phyloP scores from a whole-genome alignment of 2,888 invertebrate species.

The Poecilobothrus nobilitatus region DNA sequence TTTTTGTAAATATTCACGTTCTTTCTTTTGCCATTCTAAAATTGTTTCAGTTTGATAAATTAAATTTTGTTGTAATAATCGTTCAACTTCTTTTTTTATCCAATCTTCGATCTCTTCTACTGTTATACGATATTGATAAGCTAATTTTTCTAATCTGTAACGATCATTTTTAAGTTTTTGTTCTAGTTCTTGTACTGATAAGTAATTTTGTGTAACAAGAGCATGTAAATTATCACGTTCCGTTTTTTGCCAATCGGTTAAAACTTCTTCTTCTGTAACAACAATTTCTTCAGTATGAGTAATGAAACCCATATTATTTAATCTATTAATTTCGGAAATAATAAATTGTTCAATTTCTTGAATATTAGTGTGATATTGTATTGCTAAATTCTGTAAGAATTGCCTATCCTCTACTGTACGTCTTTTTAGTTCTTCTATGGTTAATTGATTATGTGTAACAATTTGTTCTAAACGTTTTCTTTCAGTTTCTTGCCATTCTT shows the following conservation, averaged over 20 bases:
- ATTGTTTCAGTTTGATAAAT: slow-evolving; percentile 36
- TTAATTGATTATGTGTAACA: slow-evolving; percentile 32
- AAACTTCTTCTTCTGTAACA: slow-evolving; percentile 30
- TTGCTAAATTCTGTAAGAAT: slow-evolving; percentile 35
- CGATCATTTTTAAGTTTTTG: slow-evolving; percentile 37
- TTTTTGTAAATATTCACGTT: slow-evolving; percentile 37
- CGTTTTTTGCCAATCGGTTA: slow-evolving; percentile 37
- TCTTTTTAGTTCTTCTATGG: slow-evolving; percentile 35
- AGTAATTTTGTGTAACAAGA: slow-evolving; percentile 37
- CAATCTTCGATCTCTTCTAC: slow-evolving; percentile 39
- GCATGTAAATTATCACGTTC: slow-evolving; percentile 37
- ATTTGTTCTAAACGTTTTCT: slow-evolving; percentile 33
- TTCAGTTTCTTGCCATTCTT: slow-evolving; percentile 39
- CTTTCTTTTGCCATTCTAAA: slow-evolving; percentile 38
- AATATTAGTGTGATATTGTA: slow-evolving; percentile 37
- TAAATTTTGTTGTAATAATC: slow-evolving; percentile 36
- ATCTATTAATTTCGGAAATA: slow-evolving; percentile 34
- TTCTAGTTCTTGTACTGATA: slow-evolving; percentile 38
- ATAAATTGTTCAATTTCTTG: slow-evolving; percentile 41
- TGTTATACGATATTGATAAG: slow-evolving; percentile 37
- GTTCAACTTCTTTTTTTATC: slow-evolving; percentile 34
- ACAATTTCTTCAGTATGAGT: background rate
- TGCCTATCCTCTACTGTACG: slow-evolving; percentile 35
- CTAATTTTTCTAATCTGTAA: slow-evolving; percentile 32
- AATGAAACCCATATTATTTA: slow-evolving; percentile 34